Conservation (phyloP, 2,113 vertebrate genomes). For the Brachypodius melanocephalos region DNA sequence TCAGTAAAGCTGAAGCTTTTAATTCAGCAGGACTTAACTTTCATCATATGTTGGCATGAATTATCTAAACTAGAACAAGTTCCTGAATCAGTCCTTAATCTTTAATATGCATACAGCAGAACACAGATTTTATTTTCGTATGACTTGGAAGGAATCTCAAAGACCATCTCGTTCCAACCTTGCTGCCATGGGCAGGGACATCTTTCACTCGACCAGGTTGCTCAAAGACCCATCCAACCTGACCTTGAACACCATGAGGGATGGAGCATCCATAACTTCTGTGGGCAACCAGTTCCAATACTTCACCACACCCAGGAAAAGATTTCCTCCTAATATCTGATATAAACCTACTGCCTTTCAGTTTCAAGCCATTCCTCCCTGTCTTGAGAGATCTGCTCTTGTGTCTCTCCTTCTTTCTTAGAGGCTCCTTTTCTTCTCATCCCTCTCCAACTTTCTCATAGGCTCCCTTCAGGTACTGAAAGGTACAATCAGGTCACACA, state of each 20-base stretch:
- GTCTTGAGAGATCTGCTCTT: background rate
- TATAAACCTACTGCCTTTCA: background rate
- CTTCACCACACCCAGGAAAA: rapidly evolving
- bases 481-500: background rate
- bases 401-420: background rate
- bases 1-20: background rate
- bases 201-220: background rate
- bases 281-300: too few species aligned
- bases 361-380: background rate
- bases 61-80: background rate
- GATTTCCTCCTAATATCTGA: background rate
- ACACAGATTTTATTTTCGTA: background rate
- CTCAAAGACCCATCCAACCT: background rate
- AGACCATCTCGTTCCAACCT: background rate
- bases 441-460: background rate
- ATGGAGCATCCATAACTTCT: background rate
- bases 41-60: background rate
- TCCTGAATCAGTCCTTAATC: background rate
- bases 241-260: background rate
- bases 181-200: background rate
- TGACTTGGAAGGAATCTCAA: background rate
- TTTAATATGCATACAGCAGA: background rate
- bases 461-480: background rate
- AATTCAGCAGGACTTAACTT: background rate
- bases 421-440: background rate